phyloP scores from a whole-genome alignment of 2,113 vertebrate species.

The Anhinga rufa region DNA sequence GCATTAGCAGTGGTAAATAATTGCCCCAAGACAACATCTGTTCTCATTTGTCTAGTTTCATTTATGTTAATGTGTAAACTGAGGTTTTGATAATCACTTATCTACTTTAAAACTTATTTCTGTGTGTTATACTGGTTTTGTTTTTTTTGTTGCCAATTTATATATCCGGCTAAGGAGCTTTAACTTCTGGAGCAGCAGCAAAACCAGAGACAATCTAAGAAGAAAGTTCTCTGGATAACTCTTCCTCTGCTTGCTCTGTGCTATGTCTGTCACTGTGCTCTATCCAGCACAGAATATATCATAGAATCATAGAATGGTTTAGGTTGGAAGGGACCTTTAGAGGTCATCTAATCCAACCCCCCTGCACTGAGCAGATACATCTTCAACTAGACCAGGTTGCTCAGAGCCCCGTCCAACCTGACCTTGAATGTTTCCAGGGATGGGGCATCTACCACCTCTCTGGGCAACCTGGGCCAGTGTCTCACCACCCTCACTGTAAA shows the following conservation, averaged over 20 bases:
- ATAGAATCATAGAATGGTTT: too few relatives aligned
- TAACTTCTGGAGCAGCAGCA: neutral
- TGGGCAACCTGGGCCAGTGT: too few relatives aligned
- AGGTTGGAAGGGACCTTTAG: too few relatives aligned
- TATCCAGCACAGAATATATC: neutral
- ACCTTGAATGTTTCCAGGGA: too few relatives aligned
- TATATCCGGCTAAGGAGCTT: neutral
- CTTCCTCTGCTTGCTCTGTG: neutral
- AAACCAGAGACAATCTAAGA: neutral
- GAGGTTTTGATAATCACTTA: neutral
- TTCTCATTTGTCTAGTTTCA: slow-evolving; percentile 9
- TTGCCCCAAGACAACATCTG: neutral
- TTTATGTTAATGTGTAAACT: neutral
- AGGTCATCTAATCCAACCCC: too few relatives aligned
- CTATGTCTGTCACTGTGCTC: neutral
- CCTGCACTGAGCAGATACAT: too few relatives aligned
- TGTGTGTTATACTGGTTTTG: neutral
- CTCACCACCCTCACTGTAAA: too few relatives aligned
- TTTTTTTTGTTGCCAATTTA: neutral
- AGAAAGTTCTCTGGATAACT: neutral
- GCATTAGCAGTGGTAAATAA: slow-evolving; percentile 6
- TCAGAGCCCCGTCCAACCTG: too few relatives aligned
- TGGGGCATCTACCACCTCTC: too few relatives aligned
- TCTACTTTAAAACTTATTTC: neutral
- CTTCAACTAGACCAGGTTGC: too few relatives aligned